phyloP scores from a whole-genome alignment of 2,113 vertebrate species.

The Equus quagga region DNA sequence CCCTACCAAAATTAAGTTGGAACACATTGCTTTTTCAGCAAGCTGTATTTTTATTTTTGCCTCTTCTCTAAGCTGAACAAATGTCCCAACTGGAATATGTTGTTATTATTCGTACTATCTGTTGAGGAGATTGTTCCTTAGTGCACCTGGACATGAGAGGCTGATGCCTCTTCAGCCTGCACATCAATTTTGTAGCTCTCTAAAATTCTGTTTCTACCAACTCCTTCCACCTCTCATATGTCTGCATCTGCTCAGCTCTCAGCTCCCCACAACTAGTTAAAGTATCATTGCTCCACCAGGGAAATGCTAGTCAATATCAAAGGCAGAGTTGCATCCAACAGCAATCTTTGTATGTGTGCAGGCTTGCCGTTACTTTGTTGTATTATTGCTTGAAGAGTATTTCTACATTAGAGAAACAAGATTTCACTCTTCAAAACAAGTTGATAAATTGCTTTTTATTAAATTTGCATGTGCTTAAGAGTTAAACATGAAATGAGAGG shows the following conservation, averaged over 20 bases:
- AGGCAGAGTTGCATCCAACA: background rate
- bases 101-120: background rate
- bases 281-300: background rate
- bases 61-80: slow-evolving; percentile 77
- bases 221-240: background rate
- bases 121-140: background rate
- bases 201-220: slow-evolving; percentile 6
- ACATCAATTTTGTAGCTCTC: background rate
- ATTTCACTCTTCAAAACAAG: slow-evolving; percentile 77
- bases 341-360: background rate
- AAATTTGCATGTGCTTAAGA: slow-evolving; percentile 75
- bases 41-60: slow-evolving; percentile 69
- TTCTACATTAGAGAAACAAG: slow-evolving; percentile 70
- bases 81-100: slow-evolving; percentile 59
- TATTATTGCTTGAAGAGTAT: slow-evolving; percentile 67
- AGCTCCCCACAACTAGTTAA: background rate
- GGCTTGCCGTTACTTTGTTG: rapidly evolving
- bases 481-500: slow-evolving; percentile 71
- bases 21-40: slow-evolving; percentile 74
- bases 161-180: background rate
- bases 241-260: background rate
- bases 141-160: background rate
- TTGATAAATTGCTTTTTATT: slow-evolving; percentile 86
- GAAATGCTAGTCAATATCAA: slow-evolving; percentile 20
- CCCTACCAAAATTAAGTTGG: slow-evolving; percentile 70